phyloP scores from a whole-genome alignment of 2,888 invertebrate genomes.

The Odontocerum albicorne region DNA sequence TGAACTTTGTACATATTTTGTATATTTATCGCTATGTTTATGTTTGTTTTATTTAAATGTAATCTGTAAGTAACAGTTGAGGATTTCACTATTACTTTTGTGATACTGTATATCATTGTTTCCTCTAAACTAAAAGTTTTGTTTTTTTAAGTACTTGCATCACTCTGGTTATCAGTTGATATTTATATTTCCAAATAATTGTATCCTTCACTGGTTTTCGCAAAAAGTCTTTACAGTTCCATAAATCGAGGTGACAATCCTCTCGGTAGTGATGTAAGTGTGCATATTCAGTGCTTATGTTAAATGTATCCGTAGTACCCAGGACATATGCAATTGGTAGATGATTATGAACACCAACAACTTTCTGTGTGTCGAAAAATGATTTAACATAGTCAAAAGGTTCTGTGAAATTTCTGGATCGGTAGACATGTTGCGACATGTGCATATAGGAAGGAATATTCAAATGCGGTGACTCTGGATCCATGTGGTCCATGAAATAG shows the following conservation, averaged over 20 bases:
- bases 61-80: no score
- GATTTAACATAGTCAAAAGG: constrained; percentile 92
- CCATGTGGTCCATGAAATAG: constrained; percentile 66
- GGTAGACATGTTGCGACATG: constrained; percentile 77
- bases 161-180: no score
- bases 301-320: constrained; percentile 53
- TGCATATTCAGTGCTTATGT: constrained; percentile 79
- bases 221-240: constrained; percentile 74
- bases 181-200: constrained; percentile 76
- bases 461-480: constrained; percentile 2
- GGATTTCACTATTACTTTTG: no score
- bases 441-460: constrained; percentile 74
- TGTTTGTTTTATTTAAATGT: no score
- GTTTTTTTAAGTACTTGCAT: no score
- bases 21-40: no score
- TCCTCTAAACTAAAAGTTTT: no score
- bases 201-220: constrained; percentile 73
- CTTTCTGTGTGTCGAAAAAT: constrained; percentile 88
- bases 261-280: constrained; percentile 93
- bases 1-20: no score
- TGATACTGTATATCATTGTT: no score
- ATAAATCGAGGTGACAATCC: constrained; percentile 86
- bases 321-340: constrained; percentile 85
- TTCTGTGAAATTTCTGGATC: constrained; percentile 86
- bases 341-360: constrained; percentile 88